A percentile compares a stretch with the other conserved stretches of the same genome.
Evolutionary conservation across 2,797 vertebrate genomes (phyloP).

Genomic region (Salmo trutta): DNA sequence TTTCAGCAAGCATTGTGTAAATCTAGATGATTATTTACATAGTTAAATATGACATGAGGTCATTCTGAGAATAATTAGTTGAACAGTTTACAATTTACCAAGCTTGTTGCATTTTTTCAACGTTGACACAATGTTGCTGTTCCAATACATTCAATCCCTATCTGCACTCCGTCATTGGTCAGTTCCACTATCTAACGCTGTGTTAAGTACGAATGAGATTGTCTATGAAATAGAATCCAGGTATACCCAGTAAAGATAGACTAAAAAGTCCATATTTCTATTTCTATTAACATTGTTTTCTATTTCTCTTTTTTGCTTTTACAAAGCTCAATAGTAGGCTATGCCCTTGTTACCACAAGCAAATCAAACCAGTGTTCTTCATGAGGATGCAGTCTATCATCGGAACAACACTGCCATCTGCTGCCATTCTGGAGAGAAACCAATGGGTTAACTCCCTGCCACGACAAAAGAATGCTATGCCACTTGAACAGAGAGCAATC

Average conservation of each 20-base stretch:
- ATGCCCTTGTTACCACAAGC: conserved; percentile 6
- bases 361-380: background rate
- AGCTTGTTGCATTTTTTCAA: conserved; percentile 1
- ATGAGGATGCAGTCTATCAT: background rate
- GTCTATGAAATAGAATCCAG: background rate
- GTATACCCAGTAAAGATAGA: background rate
- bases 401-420: conserved; percentile 75
- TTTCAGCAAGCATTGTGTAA: background rate
- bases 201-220: background rate
- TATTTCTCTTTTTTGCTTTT: background rate
- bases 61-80: conserved; percentile 11
- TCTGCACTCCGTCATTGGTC: background rate
- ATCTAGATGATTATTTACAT: background rate
- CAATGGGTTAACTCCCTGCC: background rate
- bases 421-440: conserved; percentile 29
- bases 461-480: background rate
- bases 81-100: conserved; percentile 11
- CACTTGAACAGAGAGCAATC: background rate
- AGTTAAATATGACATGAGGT: conserved; percentile 25
- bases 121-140: background rate
- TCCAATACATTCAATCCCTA: background rate
- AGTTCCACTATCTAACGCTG: background rate
- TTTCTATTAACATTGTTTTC: background rate
- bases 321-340: conserved; percentile 2
- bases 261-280: conserved; percentile 11